Percentiles rank a stretch among this genome's conserved stretches.
Evolutionary conservation across 92 coral and sea anemone species (phyloP).

Genomic region (Porites divaricata): DNA sequence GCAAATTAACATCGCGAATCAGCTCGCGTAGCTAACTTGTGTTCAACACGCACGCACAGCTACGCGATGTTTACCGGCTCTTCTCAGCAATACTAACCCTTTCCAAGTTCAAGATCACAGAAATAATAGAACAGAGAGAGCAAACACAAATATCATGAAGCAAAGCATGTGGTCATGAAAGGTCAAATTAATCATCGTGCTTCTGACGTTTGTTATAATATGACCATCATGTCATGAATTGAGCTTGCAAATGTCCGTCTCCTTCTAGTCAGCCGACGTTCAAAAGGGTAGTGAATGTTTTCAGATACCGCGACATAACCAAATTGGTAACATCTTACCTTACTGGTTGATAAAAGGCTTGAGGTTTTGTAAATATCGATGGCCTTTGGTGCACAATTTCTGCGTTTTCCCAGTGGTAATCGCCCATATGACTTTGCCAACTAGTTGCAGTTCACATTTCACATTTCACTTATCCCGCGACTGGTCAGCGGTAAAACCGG

Average conservation of each 20-base stretch:
- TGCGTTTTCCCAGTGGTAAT: neutral
- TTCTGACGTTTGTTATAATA: slow-evolving; percentile 1
- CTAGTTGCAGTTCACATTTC: slow-evolving; percentile 25
- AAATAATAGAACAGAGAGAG: neutral
- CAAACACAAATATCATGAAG: slow-evolving; percentile 5
- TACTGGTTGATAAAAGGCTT: neutral
- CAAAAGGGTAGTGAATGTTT: slow-evolving; percentile 8
- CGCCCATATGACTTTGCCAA: slow-evolving; percentile 36
- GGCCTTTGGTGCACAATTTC: neutral
- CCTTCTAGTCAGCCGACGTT: neutral
- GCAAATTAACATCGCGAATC: slow-evolving; percentile 28
- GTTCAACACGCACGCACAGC: slow-evolving; percentile 27
- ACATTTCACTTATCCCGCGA: slow-evolving; percentile 38
- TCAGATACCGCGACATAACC: neutral
- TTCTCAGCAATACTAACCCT: neutral
- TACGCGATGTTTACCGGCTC: slow-evolving; percentile 13
- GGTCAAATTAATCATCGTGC: slow-evolving; percentile 37
- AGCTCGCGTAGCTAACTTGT: slow-evolving; percentile 4
- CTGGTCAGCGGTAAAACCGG: slow-evolving; percentile 55
- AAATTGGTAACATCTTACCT: slow-evolving; percentile 7
- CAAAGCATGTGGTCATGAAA: slow-evolving; percentile 37
- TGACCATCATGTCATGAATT: neutral
- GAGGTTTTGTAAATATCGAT: slow-evolving; percentile 6
- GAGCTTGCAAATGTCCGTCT: slow-evolving; percentile 10
- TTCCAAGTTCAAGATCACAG: slow-evolving; percentile 8